Percentiles rank a stretch among this genome's conserved stretches.
phyloP scores from a whole-genome alignment of 2,113 vertebrate species.

The Sebastes fasciatus region DNA sequence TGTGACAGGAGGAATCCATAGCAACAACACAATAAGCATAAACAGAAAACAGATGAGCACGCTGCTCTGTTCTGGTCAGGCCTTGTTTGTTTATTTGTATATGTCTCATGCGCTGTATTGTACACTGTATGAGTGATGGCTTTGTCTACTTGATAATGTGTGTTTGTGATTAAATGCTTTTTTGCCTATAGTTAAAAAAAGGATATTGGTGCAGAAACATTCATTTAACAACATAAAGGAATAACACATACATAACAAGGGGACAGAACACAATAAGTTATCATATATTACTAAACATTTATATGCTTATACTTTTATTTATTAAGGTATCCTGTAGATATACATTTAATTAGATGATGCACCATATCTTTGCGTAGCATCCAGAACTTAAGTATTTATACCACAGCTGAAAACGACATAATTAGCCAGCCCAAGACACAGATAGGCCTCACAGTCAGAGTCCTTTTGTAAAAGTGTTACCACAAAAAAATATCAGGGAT shows the following conservation, averaged over 20 bases:
- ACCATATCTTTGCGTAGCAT: neutral
- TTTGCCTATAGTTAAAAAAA: neutral
- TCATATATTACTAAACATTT: neutral
- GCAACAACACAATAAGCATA: conserved; percentile 60
- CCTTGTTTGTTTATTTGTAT: neutral
- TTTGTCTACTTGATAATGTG: neutral
- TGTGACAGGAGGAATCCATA: conserved; percentile 57
- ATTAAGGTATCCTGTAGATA: neutral
- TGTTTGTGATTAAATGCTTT: neutral
- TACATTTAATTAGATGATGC: neutral
- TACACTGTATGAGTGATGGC: neutral
- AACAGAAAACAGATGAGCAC: conserved; percentile 30
- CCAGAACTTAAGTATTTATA: neutral
- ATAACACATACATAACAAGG: neutral
- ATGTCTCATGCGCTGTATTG: neutral
- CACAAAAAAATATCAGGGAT: conserved; percentile 27
- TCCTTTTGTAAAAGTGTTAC: conserved; percentile 3
- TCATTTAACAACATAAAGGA: neutral
- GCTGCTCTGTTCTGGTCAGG: neutral
- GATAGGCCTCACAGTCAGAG: no score
- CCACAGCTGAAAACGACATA: neutral
- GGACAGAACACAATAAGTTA: neutral
- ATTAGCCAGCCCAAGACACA: neutral
- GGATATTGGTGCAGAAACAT: neutral
- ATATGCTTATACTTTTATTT: neutral